Conservation (phyloP, 2,797 vertebrate species). For the Hapalemur alaotrensis region DNA sequence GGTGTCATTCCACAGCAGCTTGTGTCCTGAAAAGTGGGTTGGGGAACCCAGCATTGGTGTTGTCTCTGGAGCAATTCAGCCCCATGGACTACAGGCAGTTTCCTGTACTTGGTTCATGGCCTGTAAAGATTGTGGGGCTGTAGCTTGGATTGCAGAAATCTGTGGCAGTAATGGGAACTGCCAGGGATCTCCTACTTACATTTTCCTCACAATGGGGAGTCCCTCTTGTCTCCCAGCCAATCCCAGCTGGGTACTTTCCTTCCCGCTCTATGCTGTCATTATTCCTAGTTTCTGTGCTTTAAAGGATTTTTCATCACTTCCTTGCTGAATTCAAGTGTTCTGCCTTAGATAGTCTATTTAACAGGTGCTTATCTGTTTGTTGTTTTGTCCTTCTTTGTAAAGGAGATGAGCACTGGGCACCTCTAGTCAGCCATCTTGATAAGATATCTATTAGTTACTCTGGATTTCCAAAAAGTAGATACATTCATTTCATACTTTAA, state of each 20-base stretch:
- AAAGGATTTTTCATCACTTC: neutral
- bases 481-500: neutral
- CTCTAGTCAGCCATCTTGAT: neutral
- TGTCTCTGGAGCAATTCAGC: neutral
- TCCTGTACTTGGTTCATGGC: neutral
- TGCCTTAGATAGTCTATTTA: neutral
- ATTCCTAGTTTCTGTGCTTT: neutral
- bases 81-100: neutral
- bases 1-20: neutral
- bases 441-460: neutral
- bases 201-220: neutral
- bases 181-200: neutral
- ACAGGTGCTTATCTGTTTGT: neutral
- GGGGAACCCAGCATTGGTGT: neutral
- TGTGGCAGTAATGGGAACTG: neutral
- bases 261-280: neutral
- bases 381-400: neutral
- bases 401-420: neutral
- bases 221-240: neutral
- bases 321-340: neutral
- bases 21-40: neutral
- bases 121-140: neutral
- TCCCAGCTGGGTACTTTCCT: neutral
- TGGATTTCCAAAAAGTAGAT: constrained; percentile 1
- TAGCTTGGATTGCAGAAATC: neutral